A percentile compares a stretch with the other conserved stretches of the same genome.
phyloP scores from a whole-genome alignment of 1,140 invertebrate species.

The Rhyzopertha dominica region DNA sequence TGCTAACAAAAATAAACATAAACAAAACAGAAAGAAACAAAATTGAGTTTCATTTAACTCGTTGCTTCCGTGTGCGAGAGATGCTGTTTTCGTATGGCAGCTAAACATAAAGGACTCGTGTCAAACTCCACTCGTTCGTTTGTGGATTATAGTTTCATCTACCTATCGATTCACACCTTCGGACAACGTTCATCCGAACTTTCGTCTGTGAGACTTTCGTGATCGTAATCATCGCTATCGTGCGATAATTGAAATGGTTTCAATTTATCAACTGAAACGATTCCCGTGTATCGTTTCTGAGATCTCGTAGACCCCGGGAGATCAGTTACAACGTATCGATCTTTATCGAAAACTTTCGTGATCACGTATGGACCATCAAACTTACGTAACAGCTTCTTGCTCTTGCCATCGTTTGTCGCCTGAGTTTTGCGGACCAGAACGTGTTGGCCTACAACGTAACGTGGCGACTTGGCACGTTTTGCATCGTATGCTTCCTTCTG shows the following conservation, averaged over 20 bases:
- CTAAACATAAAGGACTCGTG: no score
- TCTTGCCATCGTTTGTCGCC: slow-evolving; percentile 9
- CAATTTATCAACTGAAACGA: slow-evolving; percentile 1
- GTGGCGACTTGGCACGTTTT: neutral
- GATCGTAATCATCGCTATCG: no score
- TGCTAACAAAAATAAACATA: no score
- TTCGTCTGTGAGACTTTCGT: no score
- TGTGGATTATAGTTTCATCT: no score
- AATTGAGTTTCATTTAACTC: no score
- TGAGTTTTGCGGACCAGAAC: slow-evolving; percentile 3
- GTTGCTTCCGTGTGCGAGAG: no score
- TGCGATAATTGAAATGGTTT: slow-evolving; percentile 5
- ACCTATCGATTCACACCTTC: no score
- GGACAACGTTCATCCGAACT: no score
- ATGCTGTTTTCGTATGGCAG: no score
- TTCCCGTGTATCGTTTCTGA: neutral
- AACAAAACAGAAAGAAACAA: no score
- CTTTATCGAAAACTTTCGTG: neutral
- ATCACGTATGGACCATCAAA: neutral
- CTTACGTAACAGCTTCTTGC: slow-evolving; percentile 1
- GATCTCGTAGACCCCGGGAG: neutral
- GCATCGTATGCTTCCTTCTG: slow-evolving; percentile 8
- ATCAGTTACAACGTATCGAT: slow-evolving; percentile 1
- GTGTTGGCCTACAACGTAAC: slow-evolving; percentile 1
- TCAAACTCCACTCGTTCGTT: no score